Base-by-base conservation (phyloP, 2,888 invertebrate genomes). In the Cosmopolites sordidus region DNA sequence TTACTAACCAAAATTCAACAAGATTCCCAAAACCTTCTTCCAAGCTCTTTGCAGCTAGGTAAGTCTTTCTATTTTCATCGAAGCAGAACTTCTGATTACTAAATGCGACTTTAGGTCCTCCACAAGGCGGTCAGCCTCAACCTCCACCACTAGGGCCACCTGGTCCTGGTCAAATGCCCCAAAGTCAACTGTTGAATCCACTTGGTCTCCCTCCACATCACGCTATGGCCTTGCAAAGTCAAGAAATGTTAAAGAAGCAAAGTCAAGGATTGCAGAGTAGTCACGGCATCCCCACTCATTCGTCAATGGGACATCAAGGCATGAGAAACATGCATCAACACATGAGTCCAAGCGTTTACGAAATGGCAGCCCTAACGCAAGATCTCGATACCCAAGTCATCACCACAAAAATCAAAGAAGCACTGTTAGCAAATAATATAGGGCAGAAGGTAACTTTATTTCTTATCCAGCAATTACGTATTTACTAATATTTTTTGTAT, bases 351-450 rank as follows among this genome's bases (percentile, higher is more conserved):
- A 94, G 93, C 65, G 95, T 96, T 12, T 94, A 96, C 73, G 96
- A 97, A 75, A 93, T 96, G 89, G 95, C 96, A 1, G 96, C 96
- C 2, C 80, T 96, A 39, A 96, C 96, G 8, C 93, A 93, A 66
- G 96, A 96, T 73, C 81, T 98, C 59, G 97, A 98, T 75, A 98
- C 98, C 1, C 93, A 96, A 71, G 86, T 89, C 15, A 93, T 97
- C 65, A 97, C 97, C 1, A 94, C 94, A 6, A 92, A 93, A 74
- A 96, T 97, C 71, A 98, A 97, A 72, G 97, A 97, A 73, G 94
- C 96, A 0, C 78, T 98, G 8, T 78, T 97, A 47, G 95, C 96
- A 33, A 96, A 97, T 73, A 97, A 97, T 70, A 94, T 98, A 62
- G 97, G 97, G 2, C 98, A 98, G 75, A 97, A 97, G 79, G 82